A percentile compares a stretch with the other conserved stretches of the same genome.
Conservation (phyloP, 2,113 vertebrate genomes). For the Amphilophus citrinellus region DNA sequence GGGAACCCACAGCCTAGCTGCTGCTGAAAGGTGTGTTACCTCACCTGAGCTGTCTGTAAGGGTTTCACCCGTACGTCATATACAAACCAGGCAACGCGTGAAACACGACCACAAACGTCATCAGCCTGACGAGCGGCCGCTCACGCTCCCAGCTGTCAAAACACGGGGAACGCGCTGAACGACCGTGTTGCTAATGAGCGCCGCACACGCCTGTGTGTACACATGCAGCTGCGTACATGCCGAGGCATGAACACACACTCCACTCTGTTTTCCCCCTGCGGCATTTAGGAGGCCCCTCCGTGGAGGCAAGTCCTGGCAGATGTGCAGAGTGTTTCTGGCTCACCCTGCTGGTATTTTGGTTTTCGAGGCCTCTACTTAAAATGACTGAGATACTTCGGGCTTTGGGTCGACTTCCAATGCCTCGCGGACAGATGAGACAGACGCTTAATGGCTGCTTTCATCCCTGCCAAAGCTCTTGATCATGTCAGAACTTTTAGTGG, state of each 20-base stretch:
- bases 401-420: slow-evolving; percentile 55
- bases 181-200: neutral
- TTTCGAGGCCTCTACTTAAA: slow-evolving; percentile 75
- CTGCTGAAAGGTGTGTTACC: neutral
- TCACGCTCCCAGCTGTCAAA: slow-evolving; percentile 67
- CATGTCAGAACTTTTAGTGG: slow-evolving; percentile 14
- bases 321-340: slow-evolving; percentile 63
- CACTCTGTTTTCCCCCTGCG: neutral
- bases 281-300: slow-evolving; percentile 50
- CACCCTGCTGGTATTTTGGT: slow-evolving; percentile 65
- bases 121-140: neutral
- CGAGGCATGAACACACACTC: neutral
- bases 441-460: slow-evolving; percentile 2
- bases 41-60: neutral
- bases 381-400: slow-evolving; percentile 75
- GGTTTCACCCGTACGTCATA: neutral
- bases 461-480: slow-evolving; percentile 12
- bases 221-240: slow-evolving; percentile 3
- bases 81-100: neutral
- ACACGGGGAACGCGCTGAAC: slow-evolving; percentile 44
- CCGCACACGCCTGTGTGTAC: neutral
- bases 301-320: slow-evolving; percentile 76
- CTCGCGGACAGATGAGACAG: slow-evolving; percentile 13
- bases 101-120: neutral
- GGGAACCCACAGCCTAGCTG: rapidly evolving